These are phyloP conservation scores for Diploptera punctata DNA, from an alignment of 2,888 invertebrate species.

Conservation along the genomic window DNA sequence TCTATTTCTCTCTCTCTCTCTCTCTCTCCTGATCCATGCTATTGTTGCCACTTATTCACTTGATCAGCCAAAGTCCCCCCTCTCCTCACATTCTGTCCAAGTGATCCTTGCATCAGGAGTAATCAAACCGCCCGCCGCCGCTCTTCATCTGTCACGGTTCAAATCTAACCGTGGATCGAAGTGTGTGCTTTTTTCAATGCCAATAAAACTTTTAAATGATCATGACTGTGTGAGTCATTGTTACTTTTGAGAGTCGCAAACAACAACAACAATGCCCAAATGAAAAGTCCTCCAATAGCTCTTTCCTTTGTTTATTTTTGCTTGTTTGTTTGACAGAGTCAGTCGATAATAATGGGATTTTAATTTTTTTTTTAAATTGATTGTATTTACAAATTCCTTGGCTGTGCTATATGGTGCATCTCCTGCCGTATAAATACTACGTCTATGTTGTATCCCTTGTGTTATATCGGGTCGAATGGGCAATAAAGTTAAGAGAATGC, in stretches of 20 bases:
- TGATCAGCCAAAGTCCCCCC: neutral
- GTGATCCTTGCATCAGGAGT: slow-evolving; percentile 34
- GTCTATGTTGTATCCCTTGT: slow-evolving; percentile 38
- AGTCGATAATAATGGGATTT: slow-evolving; percentile 12
- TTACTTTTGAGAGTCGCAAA: no score
- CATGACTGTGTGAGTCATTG: slow-evolving; percentile 39
- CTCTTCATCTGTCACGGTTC: slow-evolving; percentile 39
- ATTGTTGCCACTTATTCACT: neutral
- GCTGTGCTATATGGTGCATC: slow-evolving; percentile 39
- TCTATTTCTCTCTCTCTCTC: neutral
- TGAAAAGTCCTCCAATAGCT: slow-evolving; percentile 6
- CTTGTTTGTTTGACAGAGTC: slow-evolving; percentile 23
- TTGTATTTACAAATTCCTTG: slow-evolving; percentile 38
- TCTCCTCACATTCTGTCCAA: slow-evolving; percentile 36
- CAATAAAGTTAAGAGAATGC: slow-evolving; percentile 40
- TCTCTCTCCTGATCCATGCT: slow-evolving; percentile 14
- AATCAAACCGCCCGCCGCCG: slow-evolving; percentile 42
- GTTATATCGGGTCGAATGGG: slow-evolving; percentile 38
- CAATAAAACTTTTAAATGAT: slow-evolving; percentile 45
- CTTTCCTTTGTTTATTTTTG: slow-evolving; percentile 25
- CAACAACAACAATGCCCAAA: slow-evolving; percentile 28
- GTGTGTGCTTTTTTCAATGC: slow-evolving; percentile 45
- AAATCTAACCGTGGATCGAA: slow-evolving; percentile 39
- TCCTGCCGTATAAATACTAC: slow-evolving; percentile 28
- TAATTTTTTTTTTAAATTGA: slow-evolving; percentile 25